Evolutionary conservation across 2,888 invertebrate genomes (phyloP), one percentile per base, ranked within the genome.

Genomic region (Slavum lentiscoides): DNA sequence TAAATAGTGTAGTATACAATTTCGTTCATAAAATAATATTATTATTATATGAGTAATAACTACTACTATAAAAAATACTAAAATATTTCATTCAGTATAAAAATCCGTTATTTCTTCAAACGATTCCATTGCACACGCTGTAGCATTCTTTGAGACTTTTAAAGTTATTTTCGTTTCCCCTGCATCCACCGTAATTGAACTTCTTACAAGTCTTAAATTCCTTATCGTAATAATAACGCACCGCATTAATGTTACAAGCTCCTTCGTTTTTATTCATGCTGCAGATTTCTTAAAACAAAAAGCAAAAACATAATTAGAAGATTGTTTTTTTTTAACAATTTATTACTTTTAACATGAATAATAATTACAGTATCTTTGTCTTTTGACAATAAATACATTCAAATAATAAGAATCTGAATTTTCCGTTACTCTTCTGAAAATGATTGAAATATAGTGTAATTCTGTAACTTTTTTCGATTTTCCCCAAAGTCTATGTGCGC

Each of bases 91-190:
- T 13, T 69, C 37, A 58, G n/a, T 37, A 13, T 58, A 17, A 37
- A 37, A 37, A 19, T 19, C 19, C 39, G 59, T 23, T 7, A 58
- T 58, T 17, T 23, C 1, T 58, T 67, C n/a, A 75, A 39, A 67
- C 39, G 1, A 61, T 53, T n/a, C 85, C 87, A 85, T 84, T 91
- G 86, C 95, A 95, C 11, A 92, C 91, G 84, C 88, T 88, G 84
- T 89, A 89, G 85, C 96, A 96, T 85, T 95, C 94, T 49, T 92
- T 90, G 84, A 90, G 89, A 19, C 92, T 91, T 83, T 93, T 89
- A 89, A 97, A 98, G 87, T 96, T 96, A 88, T 98, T 98, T 85
- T 91, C 90, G 87, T 94, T 96, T 62, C 97, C 97, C 82, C 95
- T 90, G 84, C 94, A 95, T 66, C 94, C 94, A 62, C 96, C 95